A percentile compares a stretch with the other conserved stretches of the same genome.
Evolutionary conservation across 1,140 invertebrate genomes (phyloP).

Genomic region (Megalopta genalis): DNA sequence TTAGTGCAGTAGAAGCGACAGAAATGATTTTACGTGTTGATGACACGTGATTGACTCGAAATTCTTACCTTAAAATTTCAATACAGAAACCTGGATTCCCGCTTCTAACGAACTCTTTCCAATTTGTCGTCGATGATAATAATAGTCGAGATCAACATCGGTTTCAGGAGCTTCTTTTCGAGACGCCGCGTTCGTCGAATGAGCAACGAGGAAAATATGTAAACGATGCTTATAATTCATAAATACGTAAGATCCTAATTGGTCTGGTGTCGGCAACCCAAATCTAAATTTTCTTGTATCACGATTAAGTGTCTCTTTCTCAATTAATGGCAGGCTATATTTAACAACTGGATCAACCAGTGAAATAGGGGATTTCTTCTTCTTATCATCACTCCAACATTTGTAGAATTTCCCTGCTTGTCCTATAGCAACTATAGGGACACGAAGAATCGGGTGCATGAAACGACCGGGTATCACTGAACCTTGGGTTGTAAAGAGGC

Average conservation of each 20-base stretch:
- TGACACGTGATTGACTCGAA: too few species aligned
- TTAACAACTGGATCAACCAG: constrained; percentile 93
- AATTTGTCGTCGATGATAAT: too few species aligned
- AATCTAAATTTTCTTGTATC: constrained; percentile 96
- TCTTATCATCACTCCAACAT: constrained; percentile 71
- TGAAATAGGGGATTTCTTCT: constrained; percentile 81
- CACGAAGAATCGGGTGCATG: constrained; percentile 93
- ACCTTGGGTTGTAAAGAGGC: constrained; percentile 97
- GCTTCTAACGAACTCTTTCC: too few species aligned
- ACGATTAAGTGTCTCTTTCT: constrained; percentile 94
- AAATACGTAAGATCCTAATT: constrained; percentile 94
- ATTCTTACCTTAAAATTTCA: too few species aligned
- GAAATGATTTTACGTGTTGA: too few species aligned
- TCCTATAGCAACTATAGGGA: constrained; percentile 86
- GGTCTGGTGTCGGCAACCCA: constrained; percentile 92
- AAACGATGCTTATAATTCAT: too few species aligned
- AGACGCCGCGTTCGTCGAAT: too few species aligned
- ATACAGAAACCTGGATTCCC: too few species aligned
- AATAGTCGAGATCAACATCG: too few species aligned
- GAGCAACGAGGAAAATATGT: too few species aligned
- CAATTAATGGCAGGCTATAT: constrained; percentile 94
- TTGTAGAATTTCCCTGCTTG: constrained; percentile 84
- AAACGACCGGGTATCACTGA: constrained; percentile 95
- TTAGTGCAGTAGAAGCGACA: too few species aligned
- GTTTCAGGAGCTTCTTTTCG: too few species aligned